Evolutionary conservation across 37 sponge, comb jelly and placozoan species (phyloP), one percentile per base, ranked within the genome.

Genomic region (Haliclona indistincta): DNA sequence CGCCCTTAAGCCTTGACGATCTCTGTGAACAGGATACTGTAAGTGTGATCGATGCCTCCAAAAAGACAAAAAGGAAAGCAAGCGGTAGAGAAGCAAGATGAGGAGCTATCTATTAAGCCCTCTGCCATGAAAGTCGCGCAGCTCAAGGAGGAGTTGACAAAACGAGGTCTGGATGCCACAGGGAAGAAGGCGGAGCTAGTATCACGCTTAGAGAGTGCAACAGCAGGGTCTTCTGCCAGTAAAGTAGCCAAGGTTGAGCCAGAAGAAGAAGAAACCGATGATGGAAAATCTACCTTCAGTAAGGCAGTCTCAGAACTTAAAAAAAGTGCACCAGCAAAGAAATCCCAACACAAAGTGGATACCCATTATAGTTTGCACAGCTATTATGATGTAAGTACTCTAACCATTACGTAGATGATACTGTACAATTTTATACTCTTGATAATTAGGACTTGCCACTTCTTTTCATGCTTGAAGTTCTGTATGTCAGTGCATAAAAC

Each of bases 151-250:
- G 95, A 91, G 58, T 78, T 94, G 62, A 39, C 56, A 29, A 75
- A 83, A 26, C 41, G 83, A 64, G 87, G 87, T 0, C 72, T 93
- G 43, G 84, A 89, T 29, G 79, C 84, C 0, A 44, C 73, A 3
- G 94, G 94, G 3, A 93, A 82, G 77, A 93, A 93, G 63, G 81
- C 90, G 1, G 84, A 89, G 64, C 79, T 93, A 29, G 76, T 93
- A 1, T 51, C 63, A 3, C 54, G 90, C 13, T 47, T 47, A 47
- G 8, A 17, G 13, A 17, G 49, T 17, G 49, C 49, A 47, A 8
- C 13, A 8, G 8, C 49, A 47, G 13, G 8, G 49, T 17, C 49
- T 17, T 47, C 13, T 47, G 49, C 13, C 49, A 17, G 49, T 13
- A 47, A 47, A 47, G 49, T 47, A 17, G 49, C 49, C 49, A 47